Evolutionary conservation across 2,888 invertebrate genomes (phyloP).

Genomic region (Theretra japonica): DNA sequence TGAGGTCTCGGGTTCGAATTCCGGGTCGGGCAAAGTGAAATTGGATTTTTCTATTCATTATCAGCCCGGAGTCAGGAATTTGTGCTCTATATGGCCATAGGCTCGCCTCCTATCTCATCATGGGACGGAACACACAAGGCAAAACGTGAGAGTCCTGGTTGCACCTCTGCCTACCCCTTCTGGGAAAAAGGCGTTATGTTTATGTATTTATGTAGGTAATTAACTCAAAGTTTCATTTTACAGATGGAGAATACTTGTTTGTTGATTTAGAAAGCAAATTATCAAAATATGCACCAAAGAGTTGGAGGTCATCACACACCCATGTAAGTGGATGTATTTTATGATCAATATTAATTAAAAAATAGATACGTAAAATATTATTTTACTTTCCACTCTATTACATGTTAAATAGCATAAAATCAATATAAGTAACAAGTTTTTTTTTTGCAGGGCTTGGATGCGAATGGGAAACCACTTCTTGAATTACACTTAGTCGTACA

Average conservation of each 20-base stretch:
- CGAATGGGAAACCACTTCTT: slow-evolving; percentile 94
- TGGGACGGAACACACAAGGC: too few species aligned
- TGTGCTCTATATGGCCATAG: too few species aligned
- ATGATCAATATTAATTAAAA: neutral
- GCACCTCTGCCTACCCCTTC: too few species aligned
- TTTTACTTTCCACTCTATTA: slow-evolving; percentile 37
- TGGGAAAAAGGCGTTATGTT: too few species aligned
- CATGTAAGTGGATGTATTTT: slow-evolving; percentile 86
- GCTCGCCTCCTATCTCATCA: too few species aligned
- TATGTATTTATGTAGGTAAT: too few species aligned
- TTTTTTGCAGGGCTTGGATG: slow-evolving; percentile 91
- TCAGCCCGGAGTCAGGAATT: too few species aligned
- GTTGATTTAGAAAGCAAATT: slow-evolving; percentile 97
- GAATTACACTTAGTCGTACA: slow-evolving; percentile 96
- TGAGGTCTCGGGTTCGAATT: too few species aligned
- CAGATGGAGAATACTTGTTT: slow-evolving; percentile 98
- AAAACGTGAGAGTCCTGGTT: too few species aligned
- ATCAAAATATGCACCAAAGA: slow-evolving; percentile 98
- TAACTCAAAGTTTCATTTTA: slow-evolving; percentile 64
- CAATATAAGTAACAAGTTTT: neutral
- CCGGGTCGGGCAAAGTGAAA: too few species aligned
- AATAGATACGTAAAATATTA: neutral
- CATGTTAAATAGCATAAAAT: too few species aligned
- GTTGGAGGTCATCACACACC: slow-evolving; percentile 97
- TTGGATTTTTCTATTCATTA: too few species aligned